Percentiles rank a stretch among this genome's conserved stretches.
phyloP scores from a whole-genome alignment of 2,888 invertebrate species.

The Portevinia maculata region DNA sequence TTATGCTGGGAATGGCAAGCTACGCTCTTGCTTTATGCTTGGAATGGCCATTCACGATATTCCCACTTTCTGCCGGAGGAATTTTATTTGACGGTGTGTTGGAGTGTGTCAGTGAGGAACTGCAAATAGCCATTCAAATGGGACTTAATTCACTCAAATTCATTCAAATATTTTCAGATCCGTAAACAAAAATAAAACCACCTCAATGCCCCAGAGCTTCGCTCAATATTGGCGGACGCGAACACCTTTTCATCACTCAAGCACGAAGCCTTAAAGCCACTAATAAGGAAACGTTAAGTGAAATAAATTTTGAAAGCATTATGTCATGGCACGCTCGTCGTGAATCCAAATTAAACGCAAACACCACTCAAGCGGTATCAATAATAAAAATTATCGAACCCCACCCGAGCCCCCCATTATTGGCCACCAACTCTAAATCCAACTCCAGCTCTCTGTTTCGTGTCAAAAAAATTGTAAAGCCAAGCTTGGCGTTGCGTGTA shows the following conservation, averaged over 20 bases:
- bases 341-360: conserved; percentile 64
- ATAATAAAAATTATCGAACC: conserved; percentile 50
- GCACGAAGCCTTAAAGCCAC: neutral
- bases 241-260: conserved; percentile 23
- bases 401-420: conserved; percentile 27
- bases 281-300: conserved; percentile 55
- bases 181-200: neutral
- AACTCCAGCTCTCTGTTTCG: neutral
- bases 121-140: conserved; percentile 5
- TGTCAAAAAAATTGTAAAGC: conserved; percentile 19
- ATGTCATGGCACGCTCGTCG: conserved; percentile 45
- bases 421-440: neutral
- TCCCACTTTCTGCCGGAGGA: conserved; percentile 34
- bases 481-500: conserved; percentile 39
- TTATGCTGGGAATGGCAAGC: no score
- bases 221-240: conserved; percentile 3
- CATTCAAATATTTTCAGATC: conserved; percentile 7
- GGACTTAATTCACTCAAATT: neutral
- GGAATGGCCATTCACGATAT: conserved; percentile 35
- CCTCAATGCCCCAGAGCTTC: neutral
- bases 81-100: neutral
- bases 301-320: conserved; percentile 56
- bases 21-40: conserved; percentile 13
- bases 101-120: conserved; percentile 12
- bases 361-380: conserved; percentile 49